Evolutionary conservation across 2,113 vertebrate genomes (phyloP), one percentile per base, ranked within the genome.

Genomic region (Nerophis lumbriciformis): DNA sequence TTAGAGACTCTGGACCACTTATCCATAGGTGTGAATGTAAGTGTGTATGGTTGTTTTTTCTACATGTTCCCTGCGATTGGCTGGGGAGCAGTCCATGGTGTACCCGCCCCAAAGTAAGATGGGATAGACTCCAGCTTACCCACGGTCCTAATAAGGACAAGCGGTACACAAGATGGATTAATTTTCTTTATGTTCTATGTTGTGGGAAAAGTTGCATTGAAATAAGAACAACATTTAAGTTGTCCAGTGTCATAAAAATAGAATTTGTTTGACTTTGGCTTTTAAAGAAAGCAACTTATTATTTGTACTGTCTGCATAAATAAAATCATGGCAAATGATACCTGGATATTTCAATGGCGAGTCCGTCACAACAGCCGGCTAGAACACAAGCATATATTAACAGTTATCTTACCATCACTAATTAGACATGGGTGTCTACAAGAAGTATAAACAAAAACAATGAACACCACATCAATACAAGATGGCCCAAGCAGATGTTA

Each of bases 361-460:
- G 38, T 87, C 81, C 21, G 86, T 90, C 76, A 80, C 86, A 82
- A 78, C 73, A 58, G 78, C 62, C 66, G 83, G 80, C 88, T 90
- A 37, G 55, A 80, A 80, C 75, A 76, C 21, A 74, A 81, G 48
- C 9, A 88, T 68, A 79, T 49, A 73, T 53, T 65, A 14, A 73
- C 61, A 66, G 35, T 55, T 38, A 19, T 38, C 63, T 54, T 68
- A 68, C 62, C 28, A 61, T 13, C 14, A 48, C 56, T 75, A 73
- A 76, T 72, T 76, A 63, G 51, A 42, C 39, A 48, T 57, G 59
- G 52, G 14, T 54, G 48, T 70, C 61, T 14, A 62, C 38, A 50
- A 57, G 4, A 80, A 83, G 72, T 85, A 61, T 78, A 75, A 66
- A 69, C 70, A 4, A 6, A 53, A 14, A 39, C 9, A 56, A 56